Conservation (phyloP, 2,797 vertebrate genomes). For the Ambastaia sidthimunki region DNA sequence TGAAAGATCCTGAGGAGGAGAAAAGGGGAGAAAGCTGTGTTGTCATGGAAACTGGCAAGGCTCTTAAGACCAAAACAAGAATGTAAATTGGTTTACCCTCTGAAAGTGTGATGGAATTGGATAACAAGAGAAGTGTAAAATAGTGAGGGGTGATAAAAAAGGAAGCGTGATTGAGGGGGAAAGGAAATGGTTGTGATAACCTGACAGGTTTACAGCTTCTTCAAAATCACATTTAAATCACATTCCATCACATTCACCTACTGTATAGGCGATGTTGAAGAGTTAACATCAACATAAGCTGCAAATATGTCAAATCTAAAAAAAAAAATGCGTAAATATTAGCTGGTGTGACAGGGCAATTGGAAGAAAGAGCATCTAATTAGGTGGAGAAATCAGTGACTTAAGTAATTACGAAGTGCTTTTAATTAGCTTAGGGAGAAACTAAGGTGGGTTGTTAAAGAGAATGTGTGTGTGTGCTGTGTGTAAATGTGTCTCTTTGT, state of each 20-base stretch:
- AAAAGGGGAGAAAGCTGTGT: constrained; percentile 86
- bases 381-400: constrained; percentile 45
- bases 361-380: constrained; percentile 43
- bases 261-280: constrained; percentile 1
- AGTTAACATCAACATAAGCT: background rate
- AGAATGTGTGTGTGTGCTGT: constrained; percentile 10
- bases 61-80: constrained; percentile 87
- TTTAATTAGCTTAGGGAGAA: constrained; percentile 50
- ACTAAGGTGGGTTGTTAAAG: constrained; percentile 26
- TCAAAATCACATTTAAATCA: constrained; percentile 32
- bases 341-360: constrained; percentile 4
- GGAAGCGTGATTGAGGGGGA: constrained; percentile 27
- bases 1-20: constrained; percentile 66
- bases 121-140: constrained; percentile 69
- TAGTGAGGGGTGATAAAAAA: constrained; percentile 46
- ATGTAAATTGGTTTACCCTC: constrained; percentile 86
- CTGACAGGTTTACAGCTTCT: constrained; percentile 38
- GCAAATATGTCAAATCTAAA: constrained; percentile 12
- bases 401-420: constrained; percentile 58
- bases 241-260: constrained; percentile 21
- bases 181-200: constrained; percentile 47
- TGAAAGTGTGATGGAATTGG: constrained; percentile 72
- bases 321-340: constrained; percentile 3
- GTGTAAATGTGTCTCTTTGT: constrained; percentile 15
- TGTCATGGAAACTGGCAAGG: constrained; percentile 91